Evolutionary conservation across 1,140 invertebrate genomes (phyloP).

Genomic region (Plodia interpunctella): DNA sequence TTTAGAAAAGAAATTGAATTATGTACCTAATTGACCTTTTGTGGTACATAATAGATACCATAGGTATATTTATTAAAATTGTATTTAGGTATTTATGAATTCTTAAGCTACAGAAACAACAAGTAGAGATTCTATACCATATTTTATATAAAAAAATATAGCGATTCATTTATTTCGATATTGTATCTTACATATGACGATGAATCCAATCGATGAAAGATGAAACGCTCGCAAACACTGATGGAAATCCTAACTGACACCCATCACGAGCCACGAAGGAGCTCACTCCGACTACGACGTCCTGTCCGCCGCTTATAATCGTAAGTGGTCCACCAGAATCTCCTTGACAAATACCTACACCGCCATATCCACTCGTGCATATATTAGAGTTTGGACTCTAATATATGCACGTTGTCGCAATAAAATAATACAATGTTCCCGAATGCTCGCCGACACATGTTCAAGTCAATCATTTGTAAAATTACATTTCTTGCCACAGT

Average conservation of each 20-base stretch:
- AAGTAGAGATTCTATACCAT: too few relatives aligned
- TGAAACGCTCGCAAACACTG: slow-evolving; percentile 41
- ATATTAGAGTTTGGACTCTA: slow-evolving; percentile 53
- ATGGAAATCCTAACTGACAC: slow-evolving; percentile 43
- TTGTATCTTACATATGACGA: slow-evolving; percentile 14
- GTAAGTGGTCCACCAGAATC: slow-evolving; percentile 52
- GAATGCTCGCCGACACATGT: slow-evolving; percentile 31
- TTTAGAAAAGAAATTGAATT: too few relatives aligned
- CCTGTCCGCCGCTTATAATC: slow-evolving; percentile 24
- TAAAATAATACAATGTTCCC: slow-evolving; percentile 32
- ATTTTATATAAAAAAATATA: too few relatives aligned
- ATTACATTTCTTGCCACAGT: slow-evolving; percentile 39
- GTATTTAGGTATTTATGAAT: too few relatives aligned
- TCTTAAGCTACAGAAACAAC: too few relatives aligned
- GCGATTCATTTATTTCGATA: too few relatives aligned
- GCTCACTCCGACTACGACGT: slow-evolving; percentile 45
- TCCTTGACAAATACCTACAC: slow-evolving; percentile 52
- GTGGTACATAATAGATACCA: not conserved
- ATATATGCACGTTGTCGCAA: too few relatives aligned
- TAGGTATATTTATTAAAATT: too few relatives aligned
- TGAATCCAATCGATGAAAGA: slow-evolving; percentile 40
- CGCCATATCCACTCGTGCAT: slow-evolving; percentile 44
- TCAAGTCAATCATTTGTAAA: slow-evolving; percentile 36
- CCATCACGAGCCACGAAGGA: slow-evolving; percentile 45
- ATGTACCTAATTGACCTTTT: too few relatives aligned